phyloP scores from a whole-genome alignment of 2,888 invertebrate genomes.

The Calameuta idolon region DNA sequence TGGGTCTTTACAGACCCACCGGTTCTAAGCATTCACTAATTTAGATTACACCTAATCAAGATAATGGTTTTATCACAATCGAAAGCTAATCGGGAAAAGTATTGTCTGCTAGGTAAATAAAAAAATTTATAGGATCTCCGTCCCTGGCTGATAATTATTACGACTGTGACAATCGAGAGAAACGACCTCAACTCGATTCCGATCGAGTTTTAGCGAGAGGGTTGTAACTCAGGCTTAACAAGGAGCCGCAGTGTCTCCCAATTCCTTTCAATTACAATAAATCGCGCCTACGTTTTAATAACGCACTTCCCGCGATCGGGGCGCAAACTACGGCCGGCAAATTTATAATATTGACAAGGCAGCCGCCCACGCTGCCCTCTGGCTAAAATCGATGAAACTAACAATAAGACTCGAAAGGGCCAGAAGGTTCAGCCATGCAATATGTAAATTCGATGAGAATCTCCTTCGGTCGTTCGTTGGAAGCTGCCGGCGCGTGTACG shows the following conservation, averaged over 20 bases:
- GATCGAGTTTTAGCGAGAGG: neutral
- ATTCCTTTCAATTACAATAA: constrained; percentile 25
- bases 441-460: constrained; percentile 20
- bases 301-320: constrained; percentile 25
- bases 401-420: neutral
- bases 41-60: too few species aligned
- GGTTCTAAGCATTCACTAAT: too few species aligned
- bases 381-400: constrained; percentile 5
- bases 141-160: too few species aligned
- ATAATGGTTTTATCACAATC: too few species aligned
- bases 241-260: constrained; percentile 4
- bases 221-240: constrained; percentile 2
- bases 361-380: constrained; percentile 16
- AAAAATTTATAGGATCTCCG: too few species aligned
- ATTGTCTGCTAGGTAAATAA: too few species aligned
- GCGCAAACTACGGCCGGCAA: constrained; percentile 34
- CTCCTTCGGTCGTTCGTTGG: neutral
- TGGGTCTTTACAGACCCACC: too few species aligned
- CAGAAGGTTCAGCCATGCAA: constrained; percentile 8
- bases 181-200: too few species aligned
- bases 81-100: too few species aligned
- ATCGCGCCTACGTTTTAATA: constrained; percentile 35
- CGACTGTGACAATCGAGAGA: too few species aligned
- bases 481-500: neutral
- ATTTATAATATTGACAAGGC: constrained; percentile 42